Conservation (phyloP, 2,888 invertebrate genomes). For the Eupithecia abbreviata region DNA sequence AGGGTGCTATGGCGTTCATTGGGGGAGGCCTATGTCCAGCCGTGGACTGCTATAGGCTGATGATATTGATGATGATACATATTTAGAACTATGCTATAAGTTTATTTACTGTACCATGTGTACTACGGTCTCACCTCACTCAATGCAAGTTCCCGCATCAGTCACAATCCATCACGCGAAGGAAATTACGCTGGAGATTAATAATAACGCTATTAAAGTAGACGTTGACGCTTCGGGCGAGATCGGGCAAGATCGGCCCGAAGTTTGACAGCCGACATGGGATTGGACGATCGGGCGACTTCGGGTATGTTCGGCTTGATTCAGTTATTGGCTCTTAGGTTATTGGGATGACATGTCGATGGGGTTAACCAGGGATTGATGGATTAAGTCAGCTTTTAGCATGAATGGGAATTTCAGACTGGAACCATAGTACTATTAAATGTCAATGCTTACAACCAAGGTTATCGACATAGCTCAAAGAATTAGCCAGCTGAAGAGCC, state of each 20-base stretch:
- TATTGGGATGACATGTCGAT: neutral
- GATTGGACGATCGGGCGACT: neutral
- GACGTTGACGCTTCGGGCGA: constrained; percentile 47
- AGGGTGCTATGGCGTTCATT: no score
- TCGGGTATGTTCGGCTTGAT: constrained; percentile 3
- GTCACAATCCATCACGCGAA: constrained; percentile 69
- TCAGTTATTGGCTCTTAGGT: neutral
- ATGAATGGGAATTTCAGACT: neutral
- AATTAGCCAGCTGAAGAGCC: no score
- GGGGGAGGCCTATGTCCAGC: no score
- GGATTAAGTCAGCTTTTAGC: neutral
- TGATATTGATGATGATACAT: no score
- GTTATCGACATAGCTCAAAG: no score
- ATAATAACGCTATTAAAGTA: constrained; percentile 66
- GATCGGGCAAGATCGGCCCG: constrained; percentile 16
- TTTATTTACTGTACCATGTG: constrained; percentile 24
- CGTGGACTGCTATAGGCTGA: no score
- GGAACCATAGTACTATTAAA: neutral
- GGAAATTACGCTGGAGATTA: constrained; percentile 76
- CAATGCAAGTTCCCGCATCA: constrained; percentile 58
- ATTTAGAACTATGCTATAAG: neutral
- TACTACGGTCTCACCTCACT: constrained; percentile 53
- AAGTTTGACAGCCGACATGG: constrained; percentile 10
- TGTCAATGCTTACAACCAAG: no score
- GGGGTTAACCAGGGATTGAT: neutral